Evolutionary conservation across 2,888 invertebrate genomes (phyloP), one percentile per base, ranked within the genome.

Genomic region (Xestia c-nigrum): DNA sequence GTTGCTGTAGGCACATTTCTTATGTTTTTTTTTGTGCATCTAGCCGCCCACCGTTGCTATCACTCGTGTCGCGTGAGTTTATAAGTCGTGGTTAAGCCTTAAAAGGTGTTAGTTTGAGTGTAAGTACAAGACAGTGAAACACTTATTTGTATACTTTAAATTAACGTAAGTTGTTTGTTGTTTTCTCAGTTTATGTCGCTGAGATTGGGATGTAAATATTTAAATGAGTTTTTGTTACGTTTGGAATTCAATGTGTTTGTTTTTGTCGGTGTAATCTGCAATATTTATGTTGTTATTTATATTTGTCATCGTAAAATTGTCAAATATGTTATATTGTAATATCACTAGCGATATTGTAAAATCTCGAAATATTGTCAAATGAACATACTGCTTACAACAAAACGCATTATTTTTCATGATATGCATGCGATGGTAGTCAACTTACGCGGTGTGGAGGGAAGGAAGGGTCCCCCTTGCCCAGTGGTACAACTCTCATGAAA

Each of bases 131-230:
- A 81, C 50, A 14, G 57, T 59, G 46, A 80, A 55, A 38, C 9
- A 74, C 14, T 64, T 64, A 65, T 65, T 78, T 57, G 21, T 78
- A 24, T 73, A 6, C 5, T 43, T 40, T 52, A 47, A 24, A 57
- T 43, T n/a, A 57, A 38, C 9, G 0, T n/a, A 21, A 59, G 21
- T 76, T 64, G 12, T 47, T 75, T 78, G 43, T 81, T 38, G 38
- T 63, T 81, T 67, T 43, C 14, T n/a, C 38, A 40, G 5, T 31
- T 63, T 61, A 55, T 55, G 24, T 61, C 16, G 16, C 16, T 81
- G n/a, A 43, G 14, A 64, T 38, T 14, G 10, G 63, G 68, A 76
- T 65, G 67, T 12, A 82, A 52, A 76, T 79, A 69, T 76, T 64
- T 38, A 46, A 38, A 59, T 76, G 3, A 24, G 64, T 46, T 64